phyloP scores from a whole-genome alignment of 2,888 invertebrate genomes.

The Ochropleura leucogaster region DNA sequence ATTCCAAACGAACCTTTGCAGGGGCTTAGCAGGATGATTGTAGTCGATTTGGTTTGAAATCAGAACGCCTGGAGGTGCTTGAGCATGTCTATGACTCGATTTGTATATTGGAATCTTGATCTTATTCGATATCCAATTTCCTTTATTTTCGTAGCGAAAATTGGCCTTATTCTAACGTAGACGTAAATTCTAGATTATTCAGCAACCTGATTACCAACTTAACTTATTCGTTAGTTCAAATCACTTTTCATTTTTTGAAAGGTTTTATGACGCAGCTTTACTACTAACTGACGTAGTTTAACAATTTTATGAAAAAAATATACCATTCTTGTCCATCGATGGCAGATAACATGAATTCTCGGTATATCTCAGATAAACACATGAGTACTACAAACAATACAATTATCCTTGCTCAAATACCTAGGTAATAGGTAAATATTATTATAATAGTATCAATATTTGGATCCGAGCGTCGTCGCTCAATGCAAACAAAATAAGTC shows the following conservation, averaged over 20 bases:
- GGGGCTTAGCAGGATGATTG: conserved; percentile 22
- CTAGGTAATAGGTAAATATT: conserved; percentile 51
- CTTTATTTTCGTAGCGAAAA: not conserved
- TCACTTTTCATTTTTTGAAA: not conserved
- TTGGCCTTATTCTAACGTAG: not conserved
- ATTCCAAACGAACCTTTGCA: conserved; percentile 1
- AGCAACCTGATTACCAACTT: not conserved
- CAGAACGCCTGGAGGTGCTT: conserved; percentile 1
- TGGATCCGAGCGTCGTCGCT: conserved; percentile 28
- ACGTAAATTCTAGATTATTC: not conserved
- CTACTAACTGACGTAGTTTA: not conserved
- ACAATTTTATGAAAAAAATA: not conserved
- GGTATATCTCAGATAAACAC: conserved; percentile 4
- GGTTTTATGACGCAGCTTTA: not conserved
- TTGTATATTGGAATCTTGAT: conserved; percentile 38
- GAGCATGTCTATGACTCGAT: conserved; percentile 14
- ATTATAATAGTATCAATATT: conserved; percentile 47
- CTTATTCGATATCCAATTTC: conserved; percentile 25
- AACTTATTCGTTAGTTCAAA: not conserved
- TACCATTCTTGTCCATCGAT: not conserved
- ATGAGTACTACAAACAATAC: conserved; percentile 20
- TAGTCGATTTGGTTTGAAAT: conserved; percentile 23
- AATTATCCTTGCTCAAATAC: conserved; percentile 32
- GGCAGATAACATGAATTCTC: conserved; percentile 4
- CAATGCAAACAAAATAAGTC: conserved; percentile 59